These are phyloP conservation scores for Lysandra coridon DNA, from an alignment of 2,888 invertebrate species.

Conservation along the genomic window DNA sequence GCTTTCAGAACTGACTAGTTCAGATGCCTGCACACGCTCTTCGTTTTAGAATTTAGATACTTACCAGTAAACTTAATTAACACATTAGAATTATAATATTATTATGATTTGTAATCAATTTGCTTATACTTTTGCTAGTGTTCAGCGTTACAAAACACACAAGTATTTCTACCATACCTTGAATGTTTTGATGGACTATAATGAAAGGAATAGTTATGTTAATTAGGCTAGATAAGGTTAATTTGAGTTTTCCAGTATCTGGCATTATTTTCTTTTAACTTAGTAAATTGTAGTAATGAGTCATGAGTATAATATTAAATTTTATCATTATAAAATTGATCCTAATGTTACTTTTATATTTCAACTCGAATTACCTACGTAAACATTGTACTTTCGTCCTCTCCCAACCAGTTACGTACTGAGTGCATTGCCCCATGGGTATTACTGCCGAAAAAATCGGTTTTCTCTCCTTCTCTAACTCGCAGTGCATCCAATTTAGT, in stretches of 20 bases:
- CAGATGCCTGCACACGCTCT: no score
- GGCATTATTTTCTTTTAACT: no score
- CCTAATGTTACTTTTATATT: slow-evolving; percentile 47
- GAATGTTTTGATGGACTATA: no score
- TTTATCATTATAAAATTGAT: neutral
- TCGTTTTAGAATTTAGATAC: no score
- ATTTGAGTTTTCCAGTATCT: neutral
- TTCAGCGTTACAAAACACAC: no score
- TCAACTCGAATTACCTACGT: slow-evolving; percentile 61
- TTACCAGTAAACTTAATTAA: no score
- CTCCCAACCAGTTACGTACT: slow-evolving; percentile 65
- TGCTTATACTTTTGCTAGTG: no score
- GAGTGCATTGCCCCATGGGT: slow-evolving; percentile 71
- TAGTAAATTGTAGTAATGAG: neutral
- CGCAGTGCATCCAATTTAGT: neutral
- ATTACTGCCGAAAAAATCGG: slow-evolving; percentile 69
- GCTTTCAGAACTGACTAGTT: no score
- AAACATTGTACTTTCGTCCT: slow-evolving; percentile 77
- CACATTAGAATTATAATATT: no score
- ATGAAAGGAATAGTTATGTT: neutral
- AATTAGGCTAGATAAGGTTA: neutral
- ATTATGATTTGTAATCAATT: no score
- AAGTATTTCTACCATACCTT: no score
- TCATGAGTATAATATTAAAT: neutral
- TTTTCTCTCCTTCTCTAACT: slow-evolving; percentile 57